phyloP scores from a whole-genome alignment of 1,140 invertebrate genomes.

The Lepeophtheirus salmonis region DNA sequence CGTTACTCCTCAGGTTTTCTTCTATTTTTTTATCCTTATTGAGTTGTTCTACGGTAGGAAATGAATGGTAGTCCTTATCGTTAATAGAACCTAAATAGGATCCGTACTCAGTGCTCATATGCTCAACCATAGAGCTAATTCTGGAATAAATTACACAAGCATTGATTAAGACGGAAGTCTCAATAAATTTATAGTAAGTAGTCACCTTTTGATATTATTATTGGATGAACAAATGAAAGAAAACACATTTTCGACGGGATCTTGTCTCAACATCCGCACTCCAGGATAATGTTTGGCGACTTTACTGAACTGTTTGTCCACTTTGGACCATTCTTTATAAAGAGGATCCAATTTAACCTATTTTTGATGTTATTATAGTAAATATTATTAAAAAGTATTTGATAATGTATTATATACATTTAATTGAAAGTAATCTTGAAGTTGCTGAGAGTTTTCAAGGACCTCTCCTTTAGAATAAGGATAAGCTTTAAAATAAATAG shows the following conservation, averaged over 20 bases:
- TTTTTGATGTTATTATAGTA: no score
- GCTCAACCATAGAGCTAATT: conserved; percentile 77
- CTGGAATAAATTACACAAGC: conserved; percentile 35
- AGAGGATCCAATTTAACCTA: conserved; percentile 40
- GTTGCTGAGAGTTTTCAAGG: conserved; percentile 23
- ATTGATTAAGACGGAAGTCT: no score
- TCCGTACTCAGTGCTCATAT: conserved; percentile 64
- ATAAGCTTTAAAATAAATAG: conserved; percentile 15
- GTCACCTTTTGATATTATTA: conserved; percentile 75
- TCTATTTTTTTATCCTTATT: conserved; percentile 39
- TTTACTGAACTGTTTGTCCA: conserved; percentile 50
- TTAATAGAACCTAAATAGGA: conserved; percentile 45
- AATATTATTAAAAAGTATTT: not conserved
- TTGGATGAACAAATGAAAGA: conserved; percentile 94
- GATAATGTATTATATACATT: conserved; percentile 17
- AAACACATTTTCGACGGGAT: conserved; percentile 78
- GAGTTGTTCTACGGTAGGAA: conserved; percentile 52
- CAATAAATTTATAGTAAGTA: no score
- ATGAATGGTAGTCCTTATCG: conserved; percentile 46
- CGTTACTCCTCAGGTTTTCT: conserved; percentile 45
- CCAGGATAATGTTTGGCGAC: conserved; percentile 48
- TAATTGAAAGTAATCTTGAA: conserved; percentile 31
- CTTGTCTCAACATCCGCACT: conserved; percentile 60
- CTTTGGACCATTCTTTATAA: conserved; percentile 49
- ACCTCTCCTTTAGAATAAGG: not conserved